Base-by-base conservation (phyloP, 2,888 invertebrate genomes). In the Chalcis sispes region DNA sequence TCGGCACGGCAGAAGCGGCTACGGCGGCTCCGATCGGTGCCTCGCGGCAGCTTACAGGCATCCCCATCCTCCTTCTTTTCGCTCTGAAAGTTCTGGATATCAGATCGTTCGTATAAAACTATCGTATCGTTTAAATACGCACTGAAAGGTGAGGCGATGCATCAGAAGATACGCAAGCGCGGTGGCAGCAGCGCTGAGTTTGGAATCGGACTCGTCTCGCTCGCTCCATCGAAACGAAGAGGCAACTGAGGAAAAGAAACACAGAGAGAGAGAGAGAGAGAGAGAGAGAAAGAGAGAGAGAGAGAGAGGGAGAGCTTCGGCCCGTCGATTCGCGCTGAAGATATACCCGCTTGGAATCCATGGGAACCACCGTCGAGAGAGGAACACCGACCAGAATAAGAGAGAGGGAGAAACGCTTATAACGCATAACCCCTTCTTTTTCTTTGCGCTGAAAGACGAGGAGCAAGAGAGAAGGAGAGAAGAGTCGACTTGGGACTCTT, bases 51-150 rank as follows among this genome's bases (percentile, higher is more conserved):
- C 29, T 58, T 40, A 25, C 23, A 29, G 7, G 48, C 54, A 42
- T 77, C 36, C 62, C 10, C 62, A 7, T 42, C 62, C 29, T 18
- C 52, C 52, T 66, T 40, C 15, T 29, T 85, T 85, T 70, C 84
- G 83, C 85, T 85, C 85, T 85, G 82, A 82, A 84, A 84, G 81
- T 77, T 79, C 78, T 84, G 86, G 76, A 85, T 88, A 88, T 88
- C 88, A 88, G 88, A 88, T 88, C 88, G 86, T 85, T 85, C 86
- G 88, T 88, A 87, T 88, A 88, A 87, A 88, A 88, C 86, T 75
- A 88, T 88, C 88, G 88, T 88, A 88, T 88, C 88, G 88, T 88
- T 88, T 88, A 88, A 88, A 88, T 88, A 88, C 88, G 88, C 88
- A 88, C 88, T 88, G 88, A 88, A 88, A 88, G 88, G 88, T 88